Conservation (phyloP, 2,888 invertebrate species). For the Anorthoa munda region DNA sequence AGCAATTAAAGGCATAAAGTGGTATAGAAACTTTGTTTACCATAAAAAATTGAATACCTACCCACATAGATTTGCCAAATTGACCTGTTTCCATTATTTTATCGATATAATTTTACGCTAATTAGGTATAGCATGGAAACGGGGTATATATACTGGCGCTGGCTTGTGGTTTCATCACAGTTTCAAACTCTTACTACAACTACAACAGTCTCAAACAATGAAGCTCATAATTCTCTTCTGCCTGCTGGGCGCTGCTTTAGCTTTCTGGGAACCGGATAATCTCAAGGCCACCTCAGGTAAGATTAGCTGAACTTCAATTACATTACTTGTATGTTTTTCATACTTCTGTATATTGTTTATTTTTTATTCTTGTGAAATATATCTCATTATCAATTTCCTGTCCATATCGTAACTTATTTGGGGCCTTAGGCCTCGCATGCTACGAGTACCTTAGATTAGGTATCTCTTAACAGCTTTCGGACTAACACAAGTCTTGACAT, state of each 20-base stretch:
- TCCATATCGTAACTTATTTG: too few relatives aligned
- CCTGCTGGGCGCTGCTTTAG: neutral
- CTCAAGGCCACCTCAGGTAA: neutral
- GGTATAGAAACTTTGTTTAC: too few relatives aligned
- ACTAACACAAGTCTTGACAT: too few relatives aligned
- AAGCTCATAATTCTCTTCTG: conserved; percentile 9
- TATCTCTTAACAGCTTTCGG: too few relatives aligned
- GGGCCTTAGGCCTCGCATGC: too few relatives aligned
- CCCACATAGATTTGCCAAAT: conserved; percentile 1
- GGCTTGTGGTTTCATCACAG: neutral
- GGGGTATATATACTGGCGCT: neutral
- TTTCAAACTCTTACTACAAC: neutral
- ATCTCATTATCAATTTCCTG: neutral
- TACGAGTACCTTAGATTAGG: too few relatives aligned
- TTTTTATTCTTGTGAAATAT: neutral
- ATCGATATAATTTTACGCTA: neutral
- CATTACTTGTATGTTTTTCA: neutral
- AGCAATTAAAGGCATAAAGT: too few relatives aligned
- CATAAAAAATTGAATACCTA: too few relatives aligned
- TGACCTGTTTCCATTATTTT: conserved; percentile 10
- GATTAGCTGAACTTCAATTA: neutral
- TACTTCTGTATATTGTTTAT: neutral
- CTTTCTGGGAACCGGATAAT: neutral
- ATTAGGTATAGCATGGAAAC: neutral
- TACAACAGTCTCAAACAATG: conserved; percentile 5